Base-by-base conservation (phyloP, 2,888 invertebrate species). In the Kuschelorhynchus macadamiae region DNA sequence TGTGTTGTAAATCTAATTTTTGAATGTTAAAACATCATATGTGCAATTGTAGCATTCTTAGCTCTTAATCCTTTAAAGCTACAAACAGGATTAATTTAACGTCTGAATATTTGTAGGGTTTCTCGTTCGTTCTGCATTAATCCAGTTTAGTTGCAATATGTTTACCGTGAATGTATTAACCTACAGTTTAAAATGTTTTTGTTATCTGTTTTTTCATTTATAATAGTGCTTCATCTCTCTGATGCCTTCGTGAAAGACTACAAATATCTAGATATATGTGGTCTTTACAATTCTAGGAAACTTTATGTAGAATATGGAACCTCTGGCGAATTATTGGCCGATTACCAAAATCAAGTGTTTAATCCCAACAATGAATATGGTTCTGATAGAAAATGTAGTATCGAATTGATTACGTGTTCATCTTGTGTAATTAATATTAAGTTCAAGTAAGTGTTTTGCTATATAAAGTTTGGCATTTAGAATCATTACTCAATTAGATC, bases 371-470 rank as follows among this genome's bases (percentile, higher is more conserved):
- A 25, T 17, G 64, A 32, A 1, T 44, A 32, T 20, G 67, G 41
- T 17, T 49, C 61, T n/a, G 85, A 87, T 68, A 87, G 87, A 55
- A 74, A 73, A 73, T 91, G 91, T 78, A 87, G 87, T 71, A 81
- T 90, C 59, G 91, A 91, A 80, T 83, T 91, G 71, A 87, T 91
- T 41, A 90, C 91, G 1, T 91, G 91, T 78, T 89, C 91, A 0
- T 89, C 90, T 14, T 91, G 91, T 78, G 86, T 91, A 52, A 87
- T 89, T 61, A 81, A 83, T 33, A 79, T 88, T 42, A 85, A 84
- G 44, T 87, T 89, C 74, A 85, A 82, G 78, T 85, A 76, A 78
- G 79, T 55, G 16, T 30, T 30, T n/a, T n/a, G n/a, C n/a, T n/a
- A n/a, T n/a, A n/a, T n/a, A n/a, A n/a, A n/a, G n/a, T n/a, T n/a